Percentiles rank a stretch among this genome's conserved stretches.
These are phyloP conservation scores for Bufo bufo DNA, from an alignment of 2,113 vertebrate genomes.

Conservation along the genomic window DNA sequence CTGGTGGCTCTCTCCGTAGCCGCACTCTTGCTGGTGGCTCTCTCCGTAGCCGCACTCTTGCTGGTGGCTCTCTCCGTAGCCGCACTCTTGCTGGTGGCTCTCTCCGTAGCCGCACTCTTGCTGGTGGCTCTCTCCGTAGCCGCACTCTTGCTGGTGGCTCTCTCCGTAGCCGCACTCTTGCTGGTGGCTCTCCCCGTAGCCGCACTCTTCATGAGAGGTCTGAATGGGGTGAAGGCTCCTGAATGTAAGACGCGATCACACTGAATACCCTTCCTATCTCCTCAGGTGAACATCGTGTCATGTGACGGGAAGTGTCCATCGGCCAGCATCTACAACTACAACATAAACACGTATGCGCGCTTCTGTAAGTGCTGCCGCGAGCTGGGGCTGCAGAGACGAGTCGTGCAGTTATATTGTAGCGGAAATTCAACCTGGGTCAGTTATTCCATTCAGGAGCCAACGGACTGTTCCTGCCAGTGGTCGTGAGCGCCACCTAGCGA, in stretches of 20 bases:
- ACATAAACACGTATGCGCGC: slow-evolving; percentile 94
- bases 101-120: too few relatives aligned
- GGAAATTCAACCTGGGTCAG: slow-evolving; percentile 93
- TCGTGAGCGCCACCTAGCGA: slow-evolving; percentile 70
- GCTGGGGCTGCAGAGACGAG: slow-evolving; percentile 87
- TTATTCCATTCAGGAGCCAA: slow-evolving; percentile 94
- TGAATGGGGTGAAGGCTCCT: too few relatives aligned
- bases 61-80: too few relatives aligned
- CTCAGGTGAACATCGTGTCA: slow-evolving; percentile 94
- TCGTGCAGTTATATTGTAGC: slow-evolving; percentile 91
- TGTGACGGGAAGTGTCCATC: slow-evolving; percentile 97
- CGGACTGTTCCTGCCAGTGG: slow-evolving; percentile 97
- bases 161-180: too few relatives aligned
- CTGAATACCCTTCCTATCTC: background rate
- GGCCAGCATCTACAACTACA: slow-evolving; percentile 99
- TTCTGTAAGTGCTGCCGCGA: slow-evolving; percentile 98
- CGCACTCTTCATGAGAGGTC: too few relatives aligned
- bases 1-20: too few relatives aligned
- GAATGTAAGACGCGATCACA: background rate
- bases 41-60: too few relatives aligned
- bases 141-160: too few relatives aligned
- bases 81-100: too few relatives aligned
- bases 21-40: too few relatives aligned
- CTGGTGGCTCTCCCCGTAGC: too few relatives aligned
- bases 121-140: too few relatives aligned